Evolutionary conservation across 64 coral and sea anemone species (phyloP).

Genomic region (Montipora sp.): DNA sequence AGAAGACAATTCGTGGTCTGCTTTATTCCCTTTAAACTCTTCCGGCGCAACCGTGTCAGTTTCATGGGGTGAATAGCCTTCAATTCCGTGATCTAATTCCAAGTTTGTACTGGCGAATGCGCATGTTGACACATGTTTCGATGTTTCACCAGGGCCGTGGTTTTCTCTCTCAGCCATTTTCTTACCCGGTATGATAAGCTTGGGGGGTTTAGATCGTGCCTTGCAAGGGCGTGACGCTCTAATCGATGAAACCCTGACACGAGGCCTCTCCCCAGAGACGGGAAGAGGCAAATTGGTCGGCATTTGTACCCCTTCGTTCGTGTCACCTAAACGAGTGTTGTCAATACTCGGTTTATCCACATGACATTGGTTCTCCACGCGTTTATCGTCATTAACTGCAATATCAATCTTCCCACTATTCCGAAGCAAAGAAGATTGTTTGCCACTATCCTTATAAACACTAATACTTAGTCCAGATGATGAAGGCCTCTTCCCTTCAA

Average conservation of each 20-base stretch:
- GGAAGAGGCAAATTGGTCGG: not conserved
- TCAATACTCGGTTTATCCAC: not conserved
- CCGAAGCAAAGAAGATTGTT: not conserved
- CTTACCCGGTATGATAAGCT: slow-evolving; percentile 26
- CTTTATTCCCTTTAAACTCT: not conserved
- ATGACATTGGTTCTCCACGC: not conserved
- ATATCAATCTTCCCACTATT: not conserved
- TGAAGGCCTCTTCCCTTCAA: not conserved
- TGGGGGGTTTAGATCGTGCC: not conserved
- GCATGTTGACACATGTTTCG: not conserved
- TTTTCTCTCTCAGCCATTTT: too few relatives aligned
- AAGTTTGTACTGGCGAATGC: not conserved
- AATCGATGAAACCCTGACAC: too few relatives aligned
- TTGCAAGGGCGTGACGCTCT: not conserved
- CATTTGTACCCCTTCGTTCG: not conserved
- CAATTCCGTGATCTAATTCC: not conserved
- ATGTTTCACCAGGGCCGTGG: not conserved
- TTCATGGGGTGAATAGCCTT: not conserved
- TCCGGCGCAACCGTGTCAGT: not conserved
- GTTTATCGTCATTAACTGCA: not conserved
- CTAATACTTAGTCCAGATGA: not conserved
- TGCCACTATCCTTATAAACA: too few relatives aligned
- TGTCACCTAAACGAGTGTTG: not conserved
- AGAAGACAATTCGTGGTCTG: not conserved
- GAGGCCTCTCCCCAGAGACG: not conserved